These are phyloP conservation scores for Saguinus imperator DNA, from an alignment of 2,113 vertebrate species.

Conservation along the genomic window DNA sequence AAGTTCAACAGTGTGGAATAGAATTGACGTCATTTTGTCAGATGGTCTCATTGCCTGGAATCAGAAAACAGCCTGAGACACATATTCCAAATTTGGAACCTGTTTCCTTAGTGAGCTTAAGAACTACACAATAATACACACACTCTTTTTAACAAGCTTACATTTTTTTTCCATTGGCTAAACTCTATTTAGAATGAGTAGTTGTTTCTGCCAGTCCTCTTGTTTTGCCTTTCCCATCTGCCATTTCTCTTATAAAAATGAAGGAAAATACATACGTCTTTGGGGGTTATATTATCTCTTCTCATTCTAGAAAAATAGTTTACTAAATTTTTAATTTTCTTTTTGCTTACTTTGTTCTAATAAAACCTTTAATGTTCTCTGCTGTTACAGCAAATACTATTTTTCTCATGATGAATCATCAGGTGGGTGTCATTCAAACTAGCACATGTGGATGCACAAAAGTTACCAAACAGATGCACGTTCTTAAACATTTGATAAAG, in stretches of 20 bases:
- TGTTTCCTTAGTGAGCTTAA: constrained; percentile 34
- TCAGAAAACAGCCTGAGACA: constrained; percentile 7
- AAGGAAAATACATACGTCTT: not conserved
- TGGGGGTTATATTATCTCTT: not conserved
- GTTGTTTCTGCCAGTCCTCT: not conserved
- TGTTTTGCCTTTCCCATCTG: constrained; percentile 30
- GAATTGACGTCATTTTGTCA: constrained; percentile 49
- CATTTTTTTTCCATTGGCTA: not conserved
- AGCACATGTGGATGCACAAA: not conserved
- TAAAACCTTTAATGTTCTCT: not conserved
- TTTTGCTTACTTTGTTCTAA: constrained; percentile 49
- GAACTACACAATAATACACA: not conserved
- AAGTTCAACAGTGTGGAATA: constrained; percentile 59
- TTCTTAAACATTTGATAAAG: not conserved
- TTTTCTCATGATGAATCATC: constrained; percentile 3
- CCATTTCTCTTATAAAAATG: constrained; percentile 42
- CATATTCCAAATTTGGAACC: not conserved
- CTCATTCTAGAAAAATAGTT: not conserved
- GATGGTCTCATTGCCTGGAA: constrained; percentile 43
- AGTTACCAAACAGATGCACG: not conserved
- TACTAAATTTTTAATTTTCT: constrained; percentile 34
- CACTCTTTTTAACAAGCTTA: not conserved
- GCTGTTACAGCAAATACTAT: constrained; percentile 31
- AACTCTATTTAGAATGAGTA: constrained; percentile 36
- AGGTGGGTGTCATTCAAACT: constrained; percentile 25